Base-by-base conservation (phyloP, 2,888 invertebrate genomes). In the Horisme vitalbata region DNA sequence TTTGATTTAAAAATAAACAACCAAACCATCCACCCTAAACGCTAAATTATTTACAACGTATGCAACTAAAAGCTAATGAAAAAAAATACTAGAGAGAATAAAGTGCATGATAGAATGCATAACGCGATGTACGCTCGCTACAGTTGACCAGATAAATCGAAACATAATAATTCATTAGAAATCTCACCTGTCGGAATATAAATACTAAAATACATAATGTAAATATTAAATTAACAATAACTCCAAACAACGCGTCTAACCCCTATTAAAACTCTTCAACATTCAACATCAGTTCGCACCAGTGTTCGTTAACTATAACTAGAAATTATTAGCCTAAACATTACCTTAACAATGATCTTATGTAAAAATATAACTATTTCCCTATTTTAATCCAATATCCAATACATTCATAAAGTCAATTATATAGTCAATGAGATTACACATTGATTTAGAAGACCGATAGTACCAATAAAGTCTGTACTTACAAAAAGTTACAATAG, bases 251-350 rank as follows among this genome's bases (percentile, higher is more conserved):
- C 79, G 65, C 60, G 63, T 71, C 75, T 83, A 84, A 85, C 83
- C 84, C 70, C 80, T 83, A 83, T 84, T 82, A 86, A 87, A 87
- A 78, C 83, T 87, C 82, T 83, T 85, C 86, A 88, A 85, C 79
- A 66, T 83, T 87, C 83, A 88, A 88, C 88, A 86, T 84, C 83
- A 83, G 79, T 83, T 83, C 86, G 86, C 86, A 88, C 88, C 86
- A 86, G 73, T 80, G 79, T 77, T 83, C 78, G 78, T 84, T 82
- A 76, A 78, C 74, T 73, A 74, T n/a, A n/a, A n/a, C n/a, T n/a
- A n/a, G n/a, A 68, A 68, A 72, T 62, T 38, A 72, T 75, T 79
- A 81, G 38, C 63, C 75, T 83, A 81, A 50, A 59, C 55, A 67
- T 69, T 65, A 62, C 52, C 61, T 68, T 71, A 78, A 81, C 76